Conservation (phyloP, 2,888 invertebrate genomes). For the Hypena proboscidalis region DNA sequence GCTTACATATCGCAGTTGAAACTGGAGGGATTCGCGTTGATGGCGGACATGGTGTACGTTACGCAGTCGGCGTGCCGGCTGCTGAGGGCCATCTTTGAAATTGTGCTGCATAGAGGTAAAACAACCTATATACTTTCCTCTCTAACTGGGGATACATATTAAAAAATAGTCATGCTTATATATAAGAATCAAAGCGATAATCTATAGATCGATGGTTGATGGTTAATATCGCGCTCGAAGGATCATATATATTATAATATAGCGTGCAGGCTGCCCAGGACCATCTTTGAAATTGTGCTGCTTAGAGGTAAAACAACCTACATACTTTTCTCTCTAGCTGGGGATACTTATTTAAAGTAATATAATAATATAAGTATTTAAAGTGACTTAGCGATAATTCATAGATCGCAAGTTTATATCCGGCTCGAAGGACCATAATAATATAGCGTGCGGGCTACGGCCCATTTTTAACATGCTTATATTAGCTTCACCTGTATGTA, state of each 20-base stretch:
- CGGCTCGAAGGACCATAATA: slow-evolving; percentile 99
- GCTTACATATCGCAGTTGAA: slow-evolving; percentile 99
- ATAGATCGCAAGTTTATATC: too few species aligned
- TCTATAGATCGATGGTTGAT: too few species aligned
- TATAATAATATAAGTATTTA: too few species aligned
- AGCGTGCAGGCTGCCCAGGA: slow-evolving; percentile 96
- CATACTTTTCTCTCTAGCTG: background rate
- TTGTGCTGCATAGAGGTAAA: slow-evolving; percentile 90
- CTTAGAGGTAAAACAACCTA: slow-evolving; percentile 70
- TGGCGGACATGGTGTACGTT: slow-evolving; percentile 99
- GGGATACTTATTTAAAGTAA: too few species aligned
- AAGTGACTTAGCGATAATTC: too few species aligned
- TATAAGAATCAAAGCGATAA: too few species aligned
- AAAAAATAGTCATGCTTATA: too few species aligned
- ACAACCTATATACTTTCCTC: background rate
- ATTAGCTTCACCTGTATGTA: too few species aligned
- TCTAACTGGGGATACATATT: too few species aligned
- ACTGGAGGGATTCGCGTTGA: slow-evolving; percentile 98
- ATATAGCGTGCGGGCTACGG: slow-evolving; percentile 96
- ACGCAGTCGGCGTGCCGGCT: slow-evolving; percentile 98
- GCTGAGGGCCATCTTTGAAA: slow-evolving; percentile 98
- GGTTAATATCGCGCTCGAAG: slow-evolving; percentile 99
- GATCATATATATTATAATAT: too few species aligned
- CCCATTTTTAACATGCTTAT: slow-evolving; percentile 99
- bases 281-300: slow-evolving; percentile 98